phyloP scores from a whole-genome alignment of 2,888 invertebrate genomes.

The Drosophila austrosaltans region DNA sequence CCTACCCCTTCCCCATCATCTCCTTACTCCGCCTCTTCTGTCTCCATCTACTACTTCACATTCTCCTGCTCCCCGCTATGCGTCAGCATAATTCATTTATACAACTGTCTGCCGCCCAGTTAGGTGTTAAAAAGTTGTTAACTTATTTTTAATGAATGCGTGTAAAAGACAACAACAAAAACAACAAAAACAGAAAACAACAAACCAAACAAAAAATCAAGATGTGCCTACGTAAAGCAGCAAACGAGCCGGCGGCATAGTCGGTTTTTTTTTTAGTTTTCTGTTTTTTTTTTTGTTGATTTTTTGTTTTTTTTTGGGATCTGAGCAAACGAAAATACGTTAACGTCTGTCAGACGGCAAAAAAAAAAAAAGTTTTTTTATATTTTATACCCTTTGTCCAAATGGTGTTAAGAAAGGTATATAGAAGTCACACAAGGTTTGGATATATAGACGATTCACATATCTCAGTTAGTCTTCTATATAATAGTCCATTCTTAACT shows the following conservation, averaged over 20 bases:
- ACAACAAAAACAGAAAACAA: slow-evolving; percentile 54
- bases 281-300: slow-evolving; percentile 30
- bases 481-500: too few species aligned
- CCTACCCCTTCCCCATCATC: too few species aligned
- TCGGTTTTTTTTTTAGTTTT: slow-evolving; percentile 33
- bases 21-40: not conserved
- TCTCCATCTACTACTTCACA: not conserved
- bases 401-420: not conserved
- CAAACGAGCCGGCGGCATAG: slow-evolving; percentile 46
- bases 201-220: slow-evolving; percentile 49
- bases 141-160: slow-evolving; percentile 80
- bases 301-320: slow-evolving; percentile 25
- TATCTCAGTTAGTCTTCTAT: too few species aligned
- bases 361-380: slow-evolving; percentile 9
- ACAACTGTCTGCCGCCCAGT: slow-evolving; percentile 79
- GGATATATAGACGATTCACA: too few species aligned
- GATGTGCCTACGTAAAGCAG: slow-evolving; percentile 55
- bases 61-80: slow-evolving; percentile 53
- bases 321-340: slow-evolving; percentile 59
- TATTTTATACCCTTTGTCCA: slow-evolving; percentile 14
- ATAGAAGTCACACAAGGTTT: not conserved
- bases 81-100: slow-evolving; percentile 79
- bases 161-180: slow-evolving; percentile 52
- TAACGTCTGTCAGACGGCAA: slow-evolving; percentile 54
- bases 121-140: slow-evolving; percentile 83